Percentiles rank a stretch among this genome's conserved stretches.
phyloP scores from a whole-genome alignment of 2,113 vertebrate species.

The Morone chrysops region DNA sequence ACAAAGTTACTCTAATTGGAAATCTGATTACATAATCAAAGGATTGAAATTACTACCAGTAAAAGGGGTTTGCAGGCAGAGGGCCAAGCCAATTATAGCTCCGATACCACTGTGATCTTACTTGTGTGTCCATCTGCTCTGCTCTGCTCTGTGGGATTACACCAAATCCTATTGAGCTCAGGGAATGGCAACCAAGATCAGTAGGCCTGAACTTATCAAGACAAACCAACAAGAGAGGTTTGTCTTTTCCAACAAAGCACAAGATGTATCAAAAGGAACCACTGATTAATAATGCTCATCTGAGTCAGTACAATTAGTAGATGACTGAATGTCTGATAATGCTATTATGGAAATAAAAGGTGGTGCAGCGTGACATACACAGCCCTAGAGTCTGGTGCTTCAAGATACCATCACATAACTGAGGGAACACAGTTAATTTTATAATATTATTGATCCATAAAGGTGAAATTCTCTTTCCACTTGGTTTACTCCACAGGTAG shows the following conservation, averaged over 20 bases:
- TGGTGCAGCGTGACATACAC: not conserved
- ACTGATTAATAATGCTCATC: constrained; percentile 33
- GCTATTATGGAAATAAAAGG: constrained; percentile 4
- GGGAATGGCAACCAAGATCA: constrained; percentile 72
- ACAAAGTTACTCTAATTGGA: constrained; percentile 15
- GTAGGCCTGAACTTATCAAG: constrained; percentile 71
- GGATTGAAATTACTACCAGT: constrained; percentile 59
- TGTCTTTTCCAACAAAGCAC: constrained; percentile 45
- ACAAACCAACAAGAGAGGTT: constrained; percentile 57
- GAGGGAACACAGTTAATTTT: constrained; percentile 15
- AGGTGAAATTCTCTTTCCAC: constrained; percentile 29
- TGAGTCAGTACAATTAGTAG: constrained; percentile 32
- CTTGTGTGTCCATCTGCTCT: constrained; percentile 80
- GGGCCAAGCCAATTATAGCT: constrained; percentile 73
- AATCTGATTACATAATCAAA: constrained; percentile 64
- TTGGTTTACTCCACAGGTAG: not conserved
- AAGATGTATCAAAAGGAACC: constrained; percentile 32
- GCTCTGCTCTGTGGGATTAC: constrained; percentile 77
- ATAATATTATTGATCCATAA: constrained; percentile 17
- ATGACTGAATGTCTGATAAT: constrained; percentile 4
- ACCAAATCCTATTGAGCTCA: constrained; percentile 79
- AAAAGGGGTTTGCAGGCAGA: constrained; percentile 61
- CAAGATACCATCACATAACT: constrained; percentile 12
- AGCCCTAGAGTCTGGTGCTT: not conserved
- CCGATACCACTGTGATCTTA: constrained; percentile 75